These are phyloP conservation scores for Mactromeris polynyma DNA, from an alignment of 2,888 invertebrate genomes.

Conservation along the genomic window DNA sequence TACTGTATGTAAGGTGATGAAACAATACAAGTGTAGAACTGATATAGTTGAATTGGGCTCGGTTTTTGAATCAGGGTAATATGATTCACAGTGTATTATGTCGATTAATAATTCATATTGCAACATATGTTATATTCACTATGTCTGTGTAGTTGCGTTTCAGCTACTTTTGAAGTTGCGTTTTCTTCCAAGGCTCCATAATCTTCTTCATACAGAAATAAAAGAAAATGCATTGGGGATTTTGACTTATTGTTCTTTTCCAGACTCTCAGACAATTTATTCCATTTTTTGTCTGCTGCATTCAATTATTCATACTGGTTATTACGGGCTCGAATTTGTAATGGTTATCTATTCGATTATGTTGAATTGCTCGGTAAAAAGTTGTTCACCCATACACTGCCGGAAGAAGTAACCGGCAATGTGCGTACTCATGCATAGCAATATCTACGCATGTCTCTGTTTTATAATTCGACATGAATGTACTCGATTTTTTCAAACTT, in stretches of 20 bases:
- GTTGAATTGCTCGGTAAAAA: background rate
- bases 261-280: background rate
- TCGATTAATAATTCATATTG: background rate
- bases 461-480: too few species aligned
- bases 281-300: background rate
- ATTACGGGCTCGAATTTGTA: background rate
- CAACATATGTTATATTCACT: background rate
- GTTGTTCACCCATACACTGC: background rate
- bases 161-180: background rate
- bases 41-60: background rate
- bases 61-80: conserved; percentile 7
- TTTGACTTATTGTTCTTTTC: background rate
- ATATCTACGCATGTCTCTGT: too few species aligned
- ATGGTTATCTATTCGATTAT: conserved; percentile 10
- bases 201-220: background rate
- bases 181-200: background rate
- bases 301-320: conserved; percentile 3
- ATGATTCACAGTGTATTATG: background rate
- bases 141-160: background rate
- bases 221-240: background rate
- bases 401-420: too few species aligned
- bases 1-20: too few species aligned
- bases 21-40: too few species aligned
- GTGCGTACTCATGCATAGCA: too few species aligned
- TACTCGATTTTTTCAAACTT: too few species aligned